Percentiles rank a stretch among this genome's conserved stretches.
phyloP scores from a whole-genome alignment of 2,888 invertebrate genomes.

The Luffia ferchaultella region DNA sequence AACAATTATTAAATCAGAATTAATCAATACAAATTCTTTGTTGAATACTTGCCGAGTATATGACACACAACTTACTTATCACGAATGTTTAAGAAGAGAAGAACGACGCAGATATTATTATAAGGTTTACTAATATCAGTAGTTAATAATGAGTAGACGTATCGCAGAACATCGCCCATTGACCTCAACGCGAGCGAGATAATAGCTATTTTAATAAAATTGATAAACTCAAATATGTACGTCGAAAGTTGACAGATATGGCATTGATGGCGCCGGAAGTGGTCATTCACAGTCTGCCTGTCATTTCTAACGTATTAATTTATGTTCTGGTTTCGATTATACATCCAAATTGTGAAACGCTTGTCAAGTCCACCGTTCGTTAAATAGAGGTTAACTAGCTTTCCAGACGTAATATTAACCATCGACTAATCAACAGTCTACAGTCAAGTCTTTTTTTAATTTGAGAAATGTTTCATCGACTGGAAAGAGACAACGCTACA shows the following conservation, averaged over 20 bases:
- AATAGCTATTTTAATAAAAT: constrained; percentile 57
- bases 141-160: constrained; percentile 38
- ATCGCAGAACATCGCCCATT: constrained; percentile 49
- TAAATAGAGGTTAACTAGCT: too few relatives aligned
- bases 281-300: constrained; percentile 28
- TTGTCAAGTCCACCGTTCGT: too few relatives aligned
- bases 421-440: too few relatives aligned
- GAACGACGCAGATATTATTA: constrained; percentile 22
- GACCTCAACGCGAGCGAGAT: constrained; percentile 59
- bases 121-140: constrained; percentile 36
- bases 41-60: too few relatives aligned
- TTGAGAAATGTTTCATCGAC: too few relatives aligned
- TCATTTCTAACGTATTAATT: constrained; percentile 20
- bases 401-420: too few relatives aligned
- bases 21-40: too few relatives aligned
- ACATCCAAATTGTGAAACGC: too few relatives aligned
- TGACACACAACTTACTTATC: not conserved
- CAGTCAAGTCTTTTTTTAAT: too few relatives aligned
- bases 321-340: constrained; percentile 14
- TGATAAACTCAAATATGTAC: constrained; percentile 55
- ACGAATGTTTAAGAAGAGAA: constrained; percentile 3
- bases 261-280: constrained; percentile 50
- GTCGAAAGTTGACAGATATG: constrained; percentile 46
- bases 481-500: too few relatives aligned
- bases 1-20: too few relatives aligned